These are phyloP conservation scores for Iphiclides podalirius DNA, from an alignment of 2,888 invertebrate species.

Conservation along the genomic window DNA sequence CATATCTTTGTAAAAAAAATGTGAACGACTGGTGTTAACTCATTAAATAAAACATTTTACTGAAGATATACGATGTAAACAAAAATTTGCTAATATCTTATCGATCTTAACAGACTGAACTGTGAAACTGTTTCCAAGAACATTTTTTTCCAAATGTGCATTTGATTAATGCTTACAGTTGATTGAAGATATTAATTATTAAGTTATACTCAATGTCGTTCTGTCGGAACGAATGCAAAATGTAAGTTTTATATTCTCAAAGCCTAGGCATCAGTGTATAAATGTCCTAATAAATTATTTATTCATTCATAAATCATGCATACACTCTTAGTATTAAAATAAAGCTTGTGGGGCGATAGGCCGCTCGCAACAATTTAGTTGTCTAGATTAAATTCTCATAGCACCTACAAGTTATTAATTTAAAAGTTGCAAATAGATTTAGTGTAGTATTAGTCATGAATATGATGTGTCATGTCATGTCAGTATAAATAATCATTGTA, in stretches of 20 bases:
- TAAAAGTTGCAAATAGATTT: constrained; percentile 75
- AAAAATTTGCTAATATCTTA: constrained; percentile 44
- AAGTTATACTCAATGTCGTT: constrained; percentile 30
- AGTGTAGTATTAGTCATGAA: constrained; percentile 74
- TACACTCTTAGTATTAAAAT: constrained; percentile 74
- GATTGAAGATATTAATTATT: constrained; percentile 48
- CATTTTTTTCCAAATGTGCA: constrained; percentile 65
- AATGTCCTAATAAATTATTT: constrained; percentile 74
- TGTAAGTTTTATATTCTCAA: constrained; percentile 58
- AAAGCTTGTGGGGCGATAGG: constrained; percentile 70
- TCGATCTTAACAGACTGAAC: constrained; percentile 59
- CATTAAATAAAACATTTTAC: constrained; percentile 14
- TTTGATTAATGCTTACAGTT: constrained; percentile 61
- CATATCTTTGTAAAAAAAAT: constrained; percentile 74
- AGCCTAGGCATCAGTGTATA: constrained; percentile 63
- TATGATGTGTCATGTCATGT: constrained; percentile 78
- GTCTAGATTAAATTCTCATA: constrained; percentile 73
- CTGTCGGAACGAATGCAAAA: constrained; percentile 30
- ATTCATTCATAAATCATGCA: constrained; percentile 74
- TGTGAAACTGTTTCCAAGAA: constrained; percentile 28
- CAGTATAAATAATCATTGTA: constrained; percentile 80
- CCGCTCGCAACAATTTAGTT: constrained; percentile 66
- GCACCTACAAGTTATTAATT: constrained; percentile 71
- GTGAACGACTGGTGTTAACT: constrained; percentile 59
- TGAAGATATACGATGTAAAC: constrained; percentile 27